These are phyloP conservation scores for Antechinus flavipes DNA, from an alignment of 2,113 vertebrate species.

Conservation along the genomic window DNA sequence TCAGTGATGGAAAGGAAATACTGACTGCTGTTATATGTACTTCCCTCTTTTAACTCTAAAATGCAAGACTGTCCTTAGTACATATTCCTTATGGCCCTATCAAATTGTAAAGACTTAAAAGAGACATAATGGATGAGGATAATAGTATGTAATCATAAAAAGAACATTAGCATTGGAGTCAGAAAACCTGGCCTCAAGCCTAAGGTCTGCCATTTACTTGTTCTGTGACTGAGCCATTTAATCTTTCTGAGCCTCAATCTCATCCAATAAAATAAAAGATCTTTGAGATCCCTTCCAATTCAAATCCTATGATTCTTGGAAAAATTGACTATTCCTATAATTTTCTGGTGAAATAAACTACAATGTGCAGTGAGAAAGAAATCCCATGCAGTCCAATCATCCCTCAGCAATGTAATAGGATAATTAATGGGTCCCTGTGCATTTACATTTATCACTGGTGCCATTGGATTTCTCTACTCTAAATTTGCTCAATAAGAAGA, in stretches of 20 bases:
- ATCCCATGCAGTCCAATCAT: conserved; percentile 5
- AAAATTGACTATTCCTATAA: not conserved
- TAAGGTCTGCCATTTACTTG: not conserved
- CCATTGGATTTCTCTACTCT: conserved; percentile 27
- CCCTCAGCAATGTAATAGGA: not conserved
- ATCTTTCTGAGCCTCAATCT: not conserved
- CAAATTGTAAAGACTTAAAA: not conserved
- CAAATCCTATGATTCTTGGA: not conserved
- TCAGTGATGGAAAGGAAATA: not conserved
- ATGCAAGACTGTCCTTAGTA: not conserved
- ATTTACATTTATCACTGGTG: not conserved
- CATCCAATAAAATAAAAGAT: not conserved
- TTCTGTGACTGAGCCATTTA: not conserved
- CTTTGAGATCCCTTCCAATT: not conserved
- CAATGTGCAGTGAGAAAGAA: not conserved
- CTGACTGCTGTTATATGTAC: not conserved
- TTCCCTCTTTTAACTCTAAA: not conserved
- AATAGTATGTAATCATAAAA: not conserved
- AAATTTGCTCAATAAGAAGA: conserved; percentile 37
- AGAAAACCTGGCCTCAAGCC: not conserved
- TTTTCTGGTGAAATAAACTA: not conserved
- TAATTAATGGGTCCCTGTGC: not conserved
- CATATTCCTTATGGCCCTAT: not conserved
- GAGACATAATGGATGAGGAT: not conserved
- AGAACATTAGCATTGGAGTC: not conserved